Evolutionary conservation across 2,113 vertebrate species (phyloP).

Genomic region (Canis aureus): DNA sequence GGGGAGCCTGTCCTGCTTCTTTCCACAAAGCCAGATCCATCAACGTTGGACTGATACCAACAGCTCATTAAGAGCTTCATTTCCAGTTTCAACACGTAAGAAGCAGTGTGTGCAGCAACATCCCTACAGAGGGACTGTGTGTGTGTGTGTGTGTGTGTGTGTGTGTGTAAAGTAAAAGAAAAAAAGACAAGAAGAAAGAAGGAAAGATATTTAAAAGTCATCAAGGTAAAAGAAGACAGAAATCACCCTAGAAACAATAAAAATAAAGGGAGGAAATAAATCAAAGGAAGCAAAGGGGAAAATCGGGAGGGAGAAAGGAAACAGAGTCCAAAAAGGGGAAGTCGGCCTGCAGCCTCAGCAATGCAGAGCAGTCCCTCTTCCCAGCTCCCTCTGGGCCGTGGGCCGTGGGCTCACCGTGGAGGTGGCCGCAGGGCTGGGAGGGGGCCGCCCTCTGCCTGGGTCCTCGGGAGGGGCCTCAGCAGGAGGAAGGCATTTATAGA

Average conservation of each 20-base stretch:
- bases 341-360: fast-evolving
- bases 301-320: neutral
- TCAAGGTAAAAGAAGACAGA: neutral
- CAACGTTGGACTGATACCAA: fast-evolving
- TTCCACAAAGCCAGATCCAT: neutral
- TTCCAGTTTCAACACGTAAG: neutral
- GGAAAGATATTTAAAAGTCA: neutral
- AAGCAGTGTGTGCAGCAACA: too few relatives aligned
- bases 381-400: neutral
- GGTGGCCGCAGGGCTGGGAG: neutral
- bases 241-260: neutral
- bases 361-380: neutral
- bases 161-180: neutral
- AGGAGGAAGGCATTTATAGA: neutral
- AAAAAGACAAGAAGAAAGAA: neutral
- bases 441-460: neutral
- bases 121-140: neutral
- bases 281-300: neutral
- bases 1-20: fast-evolving
- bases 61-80: neutral
- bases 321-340: neutral
- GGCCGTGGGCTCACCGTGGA: neutral
- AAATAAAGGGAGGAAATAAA: neutral
- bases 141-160: too few relatives aligned
- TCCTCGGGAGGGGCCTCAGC: neutral